A percentile compares a stretch with the other conserved stretches of the same genome.
Evolutionary conservation across 2,888 invertebrate genomes (phyloP).

Genomic region (Scaptodrosophila latifasciaeformis): DNA sequence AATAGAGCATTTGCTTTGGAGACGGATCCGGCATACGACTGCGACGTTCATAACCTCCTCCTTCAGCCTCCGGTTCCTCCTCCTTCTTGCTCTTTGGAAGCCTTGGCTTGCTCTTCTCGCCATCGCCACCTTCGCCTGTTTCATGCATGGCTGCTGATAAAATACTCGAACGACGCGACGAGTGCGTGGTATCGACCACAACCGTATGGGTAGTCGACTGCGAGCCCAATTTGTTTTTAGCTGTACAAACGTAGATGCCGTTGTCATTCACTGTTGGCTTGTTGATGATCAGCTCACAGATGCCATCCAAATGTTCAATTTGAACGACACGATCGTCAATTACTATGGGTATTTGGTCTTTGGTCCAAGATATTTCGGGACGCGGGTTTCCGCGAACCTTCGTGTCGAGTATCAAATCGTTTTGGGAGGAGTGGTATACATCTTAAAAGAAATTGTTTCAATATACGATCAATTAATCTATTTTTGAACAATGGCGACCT

Average conservation of each 20-base stretch:
- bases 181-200: constrained; percentile 71
- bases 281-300: constrained; percentile 83
- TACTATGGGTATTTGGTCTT: constrained; percentile 79
- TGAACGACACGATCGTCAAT: constrained; percentile 79
- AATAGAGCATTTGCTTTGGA: constrained; percentile 76
- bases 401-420: constrained; percentile 87
- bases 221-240: constrained; percentile 83
- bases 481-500: constrained; percentile 63
- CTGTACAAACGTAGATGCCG: constrained; percentile 76
- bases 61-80: constrained; percentile 73
- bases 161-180: constrained; percentile 72
- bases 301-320: constrained; percentile 84
- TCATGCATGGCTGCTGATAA: constrained; percentile 65
- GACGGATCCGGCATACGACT: constrained; percentile 71
- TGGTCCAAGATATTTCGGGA: constrained; percentile 84
- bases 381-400: constrained; percentile 85
- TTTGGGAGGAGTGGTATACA: constrained; percentile 82
- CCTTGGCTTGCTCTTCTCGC: constrained; percentile 40
- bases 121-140: constrained; percentile 36
- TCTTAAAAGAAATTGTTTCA: constrained; percentile 76
- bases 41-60: constrained; percentile 78
- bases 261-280: constrained; percentile 80
- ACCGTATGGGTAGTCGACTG: constrained; percentile 85
- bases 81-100: constrained; percentile 59
- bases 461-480: constrained; percentile 53